Percentiles rank a stretch among this genome's conserved stretches.
phyloP scores from a whole-genome alignment of 2,888 invertebrate species.

The Tortricodes alternella region DNA sequence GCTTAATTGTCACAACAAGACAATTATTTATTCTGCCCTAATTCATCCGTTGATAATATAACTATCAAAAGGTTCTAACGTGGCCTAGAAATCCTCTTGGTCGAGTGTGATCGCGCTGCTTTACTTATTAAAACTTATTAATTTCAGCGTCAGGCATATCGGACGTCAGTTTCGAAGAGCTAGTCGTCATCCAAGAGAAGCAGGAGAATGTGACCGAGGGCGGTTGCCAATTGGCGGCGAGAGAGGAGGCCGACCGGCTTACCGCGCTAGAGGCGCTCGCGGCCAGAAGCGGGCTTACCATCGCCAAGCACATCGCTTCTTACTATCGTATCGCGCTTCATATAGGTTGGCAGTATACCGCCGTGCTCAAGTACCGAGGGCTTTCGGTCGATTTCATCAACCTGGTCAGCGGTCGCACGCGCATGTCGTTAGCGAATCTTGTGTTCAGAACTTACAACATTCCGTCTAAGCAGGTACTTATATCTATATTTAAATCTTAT shows the following conservation, averaged over 20 bases:
- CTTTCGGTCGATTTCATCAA: conserved; percentile 74
- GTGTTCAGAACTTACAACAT: conserved; percentile 76
- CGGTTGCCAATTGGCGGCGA: conserved; percentile 60
- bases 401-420: conserved; percentile 69
- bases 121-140: too few relatives aligned
- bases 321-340: conserved; percentile 74
- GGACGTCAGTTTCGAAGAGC: conserved; percentile 74
- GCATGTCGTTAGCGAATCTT: conserved; percentile 74
- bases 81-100: too few relatives aligned
- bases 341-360: conserved; percentile 73
- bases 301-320: conserved; percentile 73
- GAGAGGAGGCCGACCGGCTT: conserved; percentile 72
- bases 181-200: conserved; percentile 73
- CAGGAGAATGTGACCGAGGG: conserved; percentile 59
- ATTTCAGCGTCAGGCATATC: conserved; percentile 68
- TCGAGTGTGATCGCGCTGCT: too few relatives aligned
- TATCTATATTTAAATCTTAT: background rate
- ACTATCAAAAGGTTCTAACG: too few relatives aligned
- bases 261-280: conserved; percentile 72
- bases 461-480: conserved; percentile 65
- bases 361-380: conserved; percentile 72
- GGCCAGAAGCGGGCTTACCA: conserved; percentile 60
- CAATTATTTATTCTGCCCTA: too few relatives aligned
- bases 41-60: too few relatives aligned
- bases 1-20: too few relatives aligned